phyloP scores from a whole-genome alignment of 2,888 invertebrate species.

The Tachina lurida region DNA sequence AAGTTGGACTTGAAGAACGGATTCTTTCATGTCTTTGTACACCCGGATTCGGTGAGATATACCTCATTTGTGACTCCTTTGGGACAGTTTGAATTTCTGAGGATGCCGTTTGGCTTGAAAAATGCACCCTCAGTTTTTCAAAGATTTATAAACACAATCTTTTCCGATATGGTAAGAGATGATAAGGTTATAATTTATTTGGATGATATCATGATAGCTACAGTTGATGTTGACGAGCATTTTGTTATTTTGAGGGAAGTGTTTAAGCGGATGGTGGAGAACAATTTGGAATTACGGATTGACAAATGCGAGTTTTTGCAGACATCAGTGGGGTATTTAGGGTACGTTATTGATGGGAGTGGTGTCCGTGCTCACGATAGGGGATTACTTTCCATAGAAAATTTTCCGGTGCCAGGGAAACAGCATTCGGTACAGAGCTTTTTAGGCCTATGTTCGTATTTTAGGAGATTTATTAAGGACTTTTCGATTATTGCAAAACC shows the following conservation, averaged over 20 bases:
- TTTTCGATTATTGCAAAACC: conserved; percentile 3
- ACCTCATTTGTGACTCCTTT: no score
- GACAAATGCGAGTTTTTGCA: conserved; percentile 60
- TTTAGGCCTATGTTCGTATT: not conserved
- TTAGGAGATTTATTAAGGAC: not conserved
- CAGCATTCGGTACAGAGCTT: not conserved
- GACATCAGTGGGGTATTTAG: conserved; percentile 49
- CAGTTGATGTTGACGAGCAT: conserved; percentile 40
- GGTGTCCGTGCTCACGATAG: conserved; percentile 50
- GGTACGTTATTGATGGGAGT: conserved; percentile 38
- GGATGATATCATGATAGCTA: conserved; percentile 66
- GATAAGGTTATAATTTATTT: conserved; percentile 50
- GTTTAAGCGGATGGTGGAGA: conserved; percentile 33
- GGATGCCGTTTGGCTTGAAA: conserved; percentile 1
- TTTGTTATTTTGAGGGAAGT: conserved; percentile 44
- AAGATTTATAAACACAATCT: conserved; percentile 3
- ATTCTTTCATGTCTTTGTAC: no score
- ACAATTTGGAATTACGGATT: conserved; percentile 50
- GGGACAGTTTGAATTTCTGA: not conserved
- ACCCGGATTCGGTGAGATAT: no score
- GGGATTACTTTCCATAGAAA: not conserved
- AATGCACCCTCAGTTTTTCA: conserved; percentile 5
- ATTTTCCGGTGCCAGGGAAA: not conserved
- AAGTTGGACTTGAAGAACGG: no score
- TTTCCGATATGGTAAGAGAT: not conserved